phyloP scores from a whole-genome alignment of 1,140 invertebrate genomes.

The Orchesella cincta region DNA sequence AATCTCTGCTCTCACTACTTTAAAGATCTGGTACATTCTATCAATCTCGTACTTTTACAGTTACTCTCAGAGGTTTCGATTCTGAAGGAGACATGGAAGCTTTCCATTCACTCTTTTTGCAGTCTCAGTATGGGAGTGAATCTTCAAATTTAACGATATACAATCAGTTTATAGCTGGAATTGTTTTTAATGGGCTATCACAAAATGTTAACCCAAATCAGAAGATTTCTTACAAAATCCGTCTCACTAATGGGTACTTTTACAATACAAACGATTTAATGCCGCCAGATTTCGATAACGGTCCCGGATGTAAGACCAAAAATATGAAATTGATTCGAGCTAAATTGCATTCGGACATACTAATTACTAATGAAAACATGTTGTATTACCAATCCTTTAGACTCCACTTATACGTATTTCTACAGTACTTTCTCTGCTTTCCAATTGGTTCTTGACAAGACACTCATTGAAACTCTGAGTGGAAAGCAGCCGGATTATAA shows the following conservation, averaged over 20 bases:
- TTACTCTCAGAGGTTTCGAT: neutral
- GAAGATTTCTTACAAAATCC: constrained; percentile 43
- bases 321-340: neutral
- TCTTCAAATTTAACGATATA: too few relatives aligned
- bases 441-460: constrained; percentile 43
- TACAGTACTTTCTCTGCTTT: constrained; percentile 42
- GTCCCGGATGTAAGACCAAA: neutral
- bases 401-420: constrained; percentile 23
- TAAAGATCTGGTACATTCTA: neutral
- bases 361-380: neutral
- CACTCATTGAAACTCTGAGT: constrained; percentile 31
- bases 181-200: constrained; percentile 38
- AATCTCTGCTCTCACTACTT: too few relatives aligned
- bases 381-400: constrained; percentile 5
- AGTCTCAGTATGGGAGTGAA: too few relatives aligned
- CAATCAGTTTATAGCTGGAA: constrained; percentile 25
- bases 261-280: constrained; percentile 62
- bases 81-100: neutral
- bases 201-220: neutral
- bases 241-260: constrained; percentile 32
- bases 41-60: neutral
- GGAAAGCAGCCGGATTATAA: neutral
- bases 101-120: neutral
- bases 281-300: neutral
- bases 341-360: neutral